Evolutionary conservation across 2,888 invertebrate genomes (phyloP).

Genomic region (Heliconius ethilla): DNA sequence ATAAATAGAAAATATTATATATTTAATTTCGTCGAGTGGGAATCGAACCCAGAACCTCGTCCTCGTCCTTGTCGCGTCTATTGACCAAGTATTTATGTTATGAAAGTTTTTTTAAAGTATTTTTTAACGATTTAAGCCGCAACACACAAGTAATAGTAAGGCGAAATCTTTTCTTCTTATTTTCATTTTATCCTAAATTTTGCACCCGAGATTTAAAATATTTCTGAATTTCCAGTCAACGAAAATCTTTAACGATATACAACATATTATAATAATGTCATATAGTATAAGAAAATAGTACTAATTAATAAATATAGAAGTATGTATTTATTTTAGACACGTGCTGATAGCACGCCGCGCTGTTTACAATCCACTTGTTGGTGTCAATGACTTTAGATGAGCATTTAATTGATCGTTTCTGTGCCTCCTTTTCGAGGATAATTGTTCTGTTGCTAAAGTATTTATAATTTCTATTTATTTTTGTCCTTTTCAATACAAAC

Average conservation of each 20-base stretch:
- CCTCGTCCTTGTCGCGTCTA: too few relatives aligned
- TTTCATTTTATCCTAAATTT: too few relatives aligned
- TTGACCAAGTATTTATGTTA: background rate
- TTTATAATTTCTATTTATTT: too few relatives aligned
- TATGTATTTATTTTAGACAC: slow-evolving; percentile 35
- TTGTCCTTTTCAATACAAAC: too few relatives aligned
- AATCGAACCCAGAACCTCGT: too few relatives aligned
- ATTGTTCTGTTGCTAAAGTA: background rate
- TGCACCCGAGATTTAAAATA: too few relatives aligned
- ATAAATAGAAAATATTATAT: too few relatives aligned
- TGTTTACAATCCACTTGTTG: slow-evolving; percentile 30
- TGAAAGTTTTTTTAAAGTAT: background rate
- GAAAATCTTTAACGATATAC: background rate
- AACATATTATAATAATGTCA: background rate
- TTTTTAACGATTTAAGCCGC: background rate
- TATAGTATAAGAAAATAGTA: background rate
- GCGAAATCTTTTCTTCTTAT: too few relatives aligned
- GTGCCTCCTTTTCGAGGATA: background rate
- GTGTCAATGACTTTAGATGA: slow-evolving; percentile 36
- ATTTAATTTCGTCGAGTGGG: too few relatives aligned
- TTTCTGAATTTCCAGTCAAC: background rate
- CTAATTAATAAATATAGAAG: slow-evolving; percentile 20
- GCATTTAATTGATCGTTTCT: slow-evolving; percentile 9
- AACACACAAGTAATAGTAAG: background rate
- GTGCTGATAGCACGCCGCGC: slow-evolving; percentile 28